Evolutionary conservation across 2,888 invertebrate species (phyloP).

Genomic region (Nephrotoma flavescens): DNA sequence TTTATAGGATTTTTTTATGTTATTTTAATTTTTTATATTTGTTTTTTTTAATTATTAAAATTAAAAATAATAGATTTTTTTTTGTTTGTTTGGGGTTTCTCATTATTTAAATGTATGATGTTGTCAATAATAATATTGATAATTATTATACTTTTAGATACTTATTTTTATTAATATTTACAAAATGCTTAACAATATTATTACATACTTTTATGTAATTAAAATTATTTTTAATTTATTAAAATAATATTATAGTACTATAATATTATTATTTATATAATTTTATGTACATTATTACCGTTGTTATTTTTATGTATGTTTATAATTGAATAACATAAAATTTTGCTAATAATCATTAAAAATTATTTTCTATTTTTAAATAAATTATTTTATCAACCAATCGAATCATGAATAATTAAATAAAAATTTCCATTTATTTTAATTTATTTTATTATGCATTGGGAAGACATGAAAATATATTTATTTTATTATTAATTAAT

Average conservation of each 20-base stretch:
- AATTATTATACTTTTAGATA: background rate
- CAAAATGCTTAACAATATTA: background rate
- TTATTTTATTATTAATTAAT: background rate
- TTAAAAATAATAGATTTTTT: background rate
- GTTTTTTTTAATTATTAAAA: background rate
- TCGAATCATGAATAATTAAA: background rate
- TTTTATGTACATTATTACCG: background rate
- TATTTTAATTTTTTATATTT: background rate
- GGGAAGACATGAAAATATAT: background rate
- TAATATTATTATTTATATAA: background rate
- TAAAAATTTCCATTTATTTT: background rate
- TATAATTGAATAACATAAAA: background rate
- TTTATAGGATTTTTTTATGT: background rate
- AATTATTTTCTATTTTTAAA: background rate
- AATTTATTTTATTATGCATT: background rate
- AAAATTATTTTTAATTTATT: background rate
- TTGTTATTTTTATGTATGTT: background rate
- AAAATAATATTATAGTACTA: background rate
- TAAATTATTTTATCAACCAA: background rate
- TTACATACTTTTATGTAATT: background rate
- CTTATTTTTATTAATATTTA: background rate
- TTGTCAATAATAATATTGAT: background rate
- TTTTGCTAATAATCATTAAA: background rate
- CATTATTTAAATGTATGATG: background rate
- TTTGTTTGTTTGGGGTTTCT: background rate